phyloP scores from a whole-genome alignment of 35 echinoderm and acorn worm species.

The Diadema setosum region DNA sequence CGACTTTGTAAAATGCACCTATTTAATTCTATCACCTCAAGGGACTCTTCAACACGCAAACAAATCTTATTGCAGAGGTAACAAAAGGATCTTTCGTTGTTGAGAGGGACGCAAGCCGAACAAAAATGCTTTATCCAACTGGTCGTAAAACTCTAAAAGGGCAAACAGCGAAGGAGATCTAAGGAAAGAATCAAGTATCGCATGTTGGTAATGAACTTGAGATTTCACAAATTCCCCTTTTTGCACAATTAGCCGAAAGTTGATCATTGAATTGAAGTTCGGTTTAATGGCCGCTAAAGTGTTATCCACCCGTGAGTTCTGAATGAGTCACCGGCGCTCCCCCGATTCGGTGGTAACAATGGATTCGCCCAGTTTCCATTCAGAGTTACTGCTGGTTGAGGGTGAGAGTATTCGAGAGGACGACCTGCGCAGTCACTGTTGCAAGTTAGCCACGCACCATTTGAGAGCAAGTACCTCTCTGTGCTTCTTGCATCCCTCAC shows the following conservation, averaged over 20 bases:
- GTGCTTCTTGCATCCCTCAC: no score
- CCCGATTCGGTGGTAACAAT: background rate
- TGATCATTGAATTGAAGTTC: no score
- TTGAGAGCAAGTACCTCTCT: no score
- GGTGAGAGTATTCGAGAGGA: background rate
- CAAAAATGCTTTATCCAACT: background rate
- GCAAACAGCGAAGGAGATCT: no score
- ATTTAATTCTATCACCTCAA: background rate
- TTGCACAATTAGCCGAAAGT: no score
- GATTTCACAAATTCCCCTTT: no score
- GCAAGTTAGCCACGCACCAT: background rate
- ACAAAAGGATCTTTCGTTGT: background rate
- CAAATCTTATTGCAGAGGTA: background rate
- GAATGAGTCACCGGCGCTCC: background rate
- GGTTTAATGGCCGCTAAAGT: no score
- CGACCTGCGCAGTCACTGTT: background rate
- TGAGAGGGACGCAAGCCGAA: background rate
- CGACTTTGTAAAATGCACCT: constrained; percentile 1
- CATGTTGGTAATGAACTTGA: no score
- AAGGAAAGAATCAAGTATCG: no score
- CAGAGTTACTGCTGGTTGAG: background rate
- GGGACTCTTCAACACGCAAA: background rate
- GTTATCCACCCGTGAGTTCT: background rate
- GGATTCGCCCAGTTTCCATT: background rate
- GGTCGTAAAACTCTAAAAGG: background rate